phyloP scores from a whole-genome alignment of 1,140 invertebrate species.

The Tachypleus tridentatus region DNA sequence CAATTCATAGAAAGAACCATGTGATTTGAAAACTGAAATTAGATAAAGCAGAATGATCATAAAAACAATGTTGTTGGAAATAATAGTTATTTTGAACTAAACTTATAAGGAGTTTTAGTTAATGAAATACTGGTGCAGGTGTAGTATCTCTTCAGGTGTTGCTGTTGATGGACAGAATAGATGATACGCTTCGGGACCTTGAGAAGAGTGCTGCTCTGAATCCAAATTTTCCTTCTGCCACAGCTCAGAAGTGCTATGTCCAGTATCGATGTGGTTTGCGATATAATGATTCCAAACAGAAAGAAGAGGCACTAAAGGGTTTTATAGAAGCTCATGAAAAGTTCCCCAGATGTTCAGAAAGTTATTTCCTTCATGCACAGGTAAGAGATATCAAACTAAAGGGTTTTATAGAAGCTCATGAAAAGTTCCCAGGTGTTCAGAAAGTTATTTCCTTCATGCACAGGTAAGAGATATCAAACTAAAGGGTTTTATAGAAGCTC shows the following conservation, averaged over 20 bases:
- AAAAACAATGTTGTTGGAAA: neutral
- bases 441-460: no score
- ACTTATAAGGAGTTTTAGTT: no score
- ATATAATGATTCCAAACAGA: slow-evolving; percentile 15
- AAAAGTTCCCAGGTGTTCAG: no score
- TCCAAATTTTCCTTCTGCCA: slow-evolving; percentile 65
- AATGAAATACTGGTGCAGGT: neutral
- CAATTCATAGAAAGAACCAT: no score
- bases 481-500: no score
- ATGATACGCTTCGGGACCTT: slow-evolving; percentile 68
- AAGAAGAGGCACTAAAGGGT: slow-evolving; percentile 29
- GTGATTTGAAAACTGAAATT: no score
- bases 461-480: no score
- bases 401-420: no score
- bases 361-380: slow-evolving; percentile 49
- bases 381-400: slow-evolving; percentile 25
- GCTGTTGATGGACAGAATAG: slow-evolving; percentile 61
- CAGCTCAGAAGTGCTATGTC: slow-evolving; percentile 75
- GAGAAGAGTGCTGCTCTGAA: slow-evolving; percentile 65
- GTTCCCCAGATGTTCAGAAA: slow-evolving; percentile 72
- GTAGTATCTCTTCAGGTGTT: slow-evolving; percentile 47
- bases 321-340: slow-evolving; percentile 62
- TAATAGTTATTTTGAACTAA: slow-evolving; percentile 4
- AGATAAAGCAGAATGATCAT: no score
- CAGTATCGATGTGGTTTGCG: slow-evolving; percentile 50